Evolutionary conservation across 2,797 vertebrate genomes (phyloP).

Genomic region (Balearica regulorum): DNA sequence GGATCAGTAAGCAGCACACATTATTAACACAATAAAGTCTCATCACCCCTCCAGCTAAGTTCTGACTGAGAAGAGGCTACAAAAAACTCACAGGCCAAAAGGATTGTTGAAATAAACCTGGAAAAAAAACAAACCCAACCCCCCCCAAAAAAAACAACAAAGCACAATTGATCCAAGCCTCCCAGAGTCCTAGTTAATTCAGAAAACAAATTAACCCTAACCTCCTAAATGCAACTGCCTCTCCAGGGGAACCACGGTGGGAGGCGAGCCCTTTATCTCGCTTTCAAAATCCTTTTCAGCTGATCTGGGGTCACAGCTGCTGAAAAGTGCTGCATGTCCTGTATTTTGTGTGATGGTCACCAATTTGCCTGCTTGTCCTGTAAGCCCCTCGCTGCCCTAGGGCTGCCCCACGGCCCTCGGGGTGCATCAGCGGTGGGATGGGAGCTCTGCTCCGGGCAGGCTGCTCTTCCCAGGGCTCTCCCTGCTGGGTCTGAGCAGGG

Average conservation of each 20-base stretch:
- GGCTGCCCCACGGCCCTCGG: not conserved
- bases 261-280: constrained; percentile 33
- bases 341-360: not conserved
- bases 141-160: not conserved
- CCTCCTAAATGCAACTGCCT: not conserved
- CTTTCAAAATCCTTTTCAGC: constrained; percentile 44
- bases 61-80: not conserved
- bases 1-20: not conserved
- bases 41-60: not conserved
- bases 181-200: constrained; percentile 17
- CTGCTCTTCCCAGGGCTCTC: not conserved
- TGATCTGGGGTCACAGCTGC: constrained; percentile 5
- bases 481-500: not conserved
- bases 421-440: not conserved
- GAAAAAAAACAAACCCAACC: not conserved
- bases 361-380: not conserved
- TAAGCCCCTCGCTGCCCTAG: not conserved
- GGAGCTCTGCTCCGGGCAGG: not conserved
- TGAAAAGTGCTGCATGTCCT: not conserved
- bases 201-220: constrained; percentile 42
- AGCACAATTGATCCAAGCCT: constrained; percentile 3
- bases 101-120: not conserved
- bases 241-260: not conserved
- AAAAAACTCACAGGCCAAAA: not conserved
- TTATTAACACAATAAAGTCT: not conserved